Evolutionary conservation across 2,113 vertebrate genomes (phyloP), one percentile per base, ranked within the genome.

Genomic region (Lampris megalopsis): DNA sequence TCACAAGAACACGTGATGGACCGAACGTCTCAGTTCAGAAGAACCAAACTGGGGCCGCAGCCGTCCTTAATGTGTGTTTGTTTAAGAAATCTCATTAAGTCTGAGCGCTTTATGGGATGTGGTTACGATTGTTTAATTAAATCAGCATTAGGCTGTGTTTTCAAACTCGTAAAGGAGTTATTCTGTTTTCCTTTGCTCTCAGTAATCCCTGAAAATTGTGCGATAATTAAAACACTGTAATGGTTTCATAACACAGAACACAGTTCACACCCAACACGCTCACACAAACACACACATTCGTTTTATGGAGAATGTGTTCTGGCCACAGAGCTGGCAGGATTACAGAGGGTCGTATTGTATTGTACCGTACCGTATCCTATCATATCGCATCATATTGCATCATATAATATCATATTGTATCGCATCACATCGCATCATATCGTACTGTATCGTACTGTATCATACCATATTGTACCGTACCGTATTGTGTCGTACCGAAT

Each of bases 111-210:
- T 86, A 85, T 81, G 79, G 86, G 80, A 86, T 72, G 85, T 87
- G 89, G 86, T 84, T 86, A 80, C 65, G 59, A 85, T 90, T 73
- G 88, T 90, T 92, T 89, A 91, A 93, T 93, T 82, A 91, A 91
- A 89, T 90, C 73, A 83, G 77, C 76, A 77, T 89, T 89, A 77
- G 65, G 64, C 76, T 54, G 74, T 85, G 80, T 87, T 91, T 91
- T 84, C 57, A 75, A 84, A 77, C 84, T 91, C 88, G 77, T 89
- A 87, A 91, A 87, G 77, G 89, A 88, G 73, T 83, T 84, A 88
- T 84, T 91, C 80, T 71, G 81, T 84, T 24, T 90, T 84, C 65
- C 83, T 83, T 56, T 73, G 82, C 86, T 90, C 85, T 91, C 77
- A 88, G 80, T 84, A 59, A 73, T 82, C 79, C 52, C 64, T 47